These are phyloP conservation scores for Pipa parva DNA, from an alignment of 2,113 vertebrate species.

Conservation along the genomic window DNA sequence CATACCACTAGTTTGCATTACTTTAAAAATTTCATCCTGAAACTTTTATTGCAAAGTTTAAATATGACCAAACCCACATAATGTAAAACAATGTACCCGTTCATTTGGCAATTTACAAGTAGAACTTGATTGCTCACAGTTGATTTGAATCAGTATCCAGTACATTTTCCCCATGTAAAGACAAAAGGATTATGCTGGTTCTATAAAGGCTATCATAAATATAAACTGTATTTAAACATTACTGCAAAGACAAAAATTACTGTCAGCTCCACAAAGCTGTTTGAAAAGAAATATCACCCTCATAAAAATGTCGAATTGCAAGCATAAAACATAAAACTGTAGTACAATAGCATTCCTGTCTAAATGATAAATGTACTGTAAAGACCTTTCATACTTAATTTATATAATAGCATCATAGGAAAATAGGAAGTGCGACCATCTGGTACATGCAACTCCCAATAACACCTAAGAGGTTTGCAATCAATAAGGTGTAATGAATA, in stretches of 20 bases:
- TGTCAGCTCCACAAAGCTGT: background rate
- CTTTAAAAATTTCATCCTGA: too few relatives aligned
- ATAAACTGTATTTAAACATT: background rate
- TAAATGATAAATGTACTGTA: background rate
- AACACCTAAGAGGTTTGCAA: too few relatives aligned
- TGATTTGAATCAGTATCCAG: background rate
- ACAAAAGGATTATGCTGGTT: background rate
- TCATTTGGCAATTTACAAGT: too few relatives aligned
- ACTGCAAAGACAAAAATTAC: background rate
- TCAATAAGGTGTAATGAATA: too few relatives aligned
- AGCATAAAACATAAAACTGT: background rate
- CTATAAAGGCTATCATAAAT: background rate
- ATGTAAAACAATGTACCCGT: too few relatives aligned
- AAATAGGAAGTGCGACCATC: background rate
- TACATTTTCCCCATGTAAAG: background rate
- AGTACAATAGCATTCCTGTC: background rate
- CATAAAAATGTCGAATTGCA: background rate
- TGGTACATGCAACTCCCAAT: too few relatives aligned
- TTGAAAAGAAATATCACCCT: background rate
- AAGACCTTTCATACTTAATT: background rate
- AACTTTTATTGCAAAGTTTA: too few relatives aligned
- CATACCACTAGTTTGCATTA: too few relatives aligned
- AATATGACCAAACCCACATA: too few relatives aligned
- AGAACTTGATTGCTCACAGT: too few relatives aligned
- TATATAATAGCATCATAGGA: background rate